Conservation (phyloP, 2,113 vertebrate species). For the Genyomyrus donnyi region DNA sequence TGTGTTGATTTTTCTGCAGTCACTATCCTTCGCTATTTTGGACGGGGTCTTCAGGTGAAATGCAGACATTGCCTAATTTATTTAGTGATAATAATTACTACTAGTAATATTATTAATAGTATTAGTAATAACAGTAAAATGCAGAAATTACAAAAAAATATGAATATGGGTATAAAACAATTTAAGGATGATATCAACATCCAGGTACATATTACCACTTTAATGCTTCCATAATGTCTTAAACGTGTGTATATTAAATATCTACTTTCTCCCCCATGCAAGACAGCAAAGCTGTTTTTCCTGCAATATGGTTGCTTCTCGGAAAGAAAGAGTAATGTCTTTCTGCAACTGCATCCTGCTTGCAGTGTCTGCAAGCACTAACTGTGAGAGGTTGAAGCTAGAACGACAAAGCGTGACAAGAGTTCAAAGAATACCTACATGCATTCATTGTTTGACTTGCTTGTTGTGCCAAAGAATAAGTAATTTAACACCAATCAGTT, state of each 20-base stretch:
- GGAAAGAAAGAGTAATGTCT: not conserved
- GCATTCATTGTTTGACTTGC: not conserved
- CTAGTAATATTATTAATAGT: not conserved
- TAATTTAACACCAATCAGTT: not conserved
- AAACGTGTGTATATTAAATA: not conserved
- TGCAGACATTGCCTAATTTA: not conserved
- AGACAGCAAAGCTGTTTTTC: not conserved
- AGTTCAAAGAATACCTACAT: not conserved
- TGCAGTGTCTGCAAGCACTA: not conserved
- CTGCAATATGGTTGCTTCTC: not conserved
- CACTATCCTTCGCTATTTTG: not conserved
- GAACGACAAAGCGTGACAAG: not conserved
- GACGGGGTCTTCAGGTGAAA: not conserved
- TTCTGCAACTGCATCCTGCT: not conserved
- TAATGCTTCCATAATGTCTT: not conserved
- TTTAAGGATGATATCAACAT: not conserved
- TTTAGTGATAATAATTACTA: not conserved
- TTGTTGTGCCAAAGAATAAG: not conserved
- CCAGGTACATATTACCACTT: not conserved
- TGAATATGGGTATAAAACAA: not conserved
- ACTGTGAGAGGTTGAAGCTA: not conserved
- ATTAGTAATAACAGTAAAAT: not conserved
- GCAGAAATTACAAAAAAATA: not conserved
- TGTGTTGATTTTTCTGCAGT: not conserved
- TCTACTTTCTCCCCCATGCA: not conserved